Evolutionary conservation across 2,888 invertebrate species (phyloP).

Genomic region (Zootermopsis nevadensis): DNA sequence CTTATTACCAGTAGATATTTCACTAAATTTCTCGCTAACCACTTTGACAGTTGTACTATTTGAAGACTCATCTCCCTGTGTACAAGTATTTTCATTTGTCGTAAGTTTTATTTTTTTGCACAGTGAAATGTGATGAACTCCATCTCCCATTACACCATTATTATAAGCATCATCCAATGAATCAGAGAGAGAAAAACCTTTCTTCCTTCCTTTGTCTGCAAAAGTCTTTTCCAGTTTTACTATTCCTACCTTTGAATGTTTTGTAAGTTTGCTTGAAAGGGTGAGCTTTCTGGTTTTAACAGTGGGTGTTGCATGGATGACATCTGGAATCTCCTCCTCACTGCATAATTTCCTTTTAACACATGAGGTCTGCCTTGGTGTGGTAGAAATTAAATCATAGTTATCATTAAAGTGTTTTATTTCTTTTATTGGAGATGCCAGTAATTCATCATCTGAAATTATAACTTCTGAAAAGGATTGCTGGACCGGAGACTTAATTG

Average conservation of each 20-base stretch:
- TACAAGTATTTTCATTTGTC: neutral
- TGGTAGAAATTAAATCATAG: neutral
- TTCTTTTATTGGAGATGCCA: neutral
- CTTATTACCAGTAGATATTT: neutral
- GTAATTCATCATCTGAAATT: neutral
- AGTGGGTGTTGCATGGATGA: neutral
- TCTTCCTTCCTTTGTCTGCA: neutral
- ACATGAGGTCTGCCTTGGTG: neutral
- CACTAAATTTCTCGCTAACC: neutral
- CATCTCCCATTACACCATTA: neutral
- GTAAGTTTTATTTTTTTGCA: neutral
- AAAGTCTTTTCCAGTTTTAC: neutral
- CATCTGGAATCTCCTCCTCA: neutral
- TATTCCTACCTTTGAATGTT: neutral
- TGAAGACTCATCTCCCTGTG: neutral
- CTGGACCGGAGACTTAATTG: neutral
- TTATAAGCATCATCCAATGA: neutral
- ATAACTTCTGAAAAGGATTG: neutral
- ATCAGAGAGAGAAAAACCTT: neutral
- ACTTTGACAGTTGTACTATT: neutral
- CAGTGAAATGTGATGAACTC: neutral
- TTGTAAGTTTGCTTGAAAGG: neutral
- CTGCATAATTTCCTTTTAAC: neutral
- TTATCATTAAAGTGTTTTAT: neutral
- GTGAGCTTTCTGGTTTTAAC: neutral